phyloP scores from a whole-genome alignment of 2,888 invertebrate genomes.

The Drosophila bunnanda region DNA sequence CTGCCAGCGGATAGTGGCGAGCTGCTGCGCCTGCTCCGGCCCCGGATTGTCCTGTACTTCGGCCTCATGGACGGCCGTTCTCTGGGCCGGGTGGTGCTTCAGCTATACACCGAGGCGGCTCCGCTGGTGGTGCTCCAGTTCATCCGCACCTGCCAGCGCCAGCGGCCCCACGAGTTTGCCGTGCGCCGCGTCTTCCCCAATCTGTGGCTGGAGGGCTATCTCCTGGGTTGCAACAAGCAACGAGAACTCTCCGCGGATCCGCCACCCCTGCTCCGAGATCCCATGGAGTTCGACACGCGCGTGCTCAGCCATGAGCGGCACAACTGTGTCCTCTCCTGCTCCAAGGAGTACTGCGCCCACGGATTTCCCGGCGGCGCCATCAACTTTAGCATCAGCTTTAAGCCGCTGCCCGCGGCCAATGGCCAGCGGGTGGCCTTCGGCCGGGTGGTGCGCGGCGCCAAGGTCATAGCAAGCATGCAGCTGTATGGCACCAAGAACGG shows the following conservation, averaged over 20 bases:
- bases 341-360: constrained; percentile 38
- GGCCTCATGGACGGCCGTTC: constrained; percentile 60
- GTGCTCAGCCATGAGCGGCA: constrained; percentile 51
- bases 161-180: constrained; percentile 47
- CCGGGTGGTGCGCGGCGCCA: constrained; percentile 66
- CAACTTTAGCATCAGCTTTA: constrained; percentile 75
- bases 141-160: constrained; percentile 55
- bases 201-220: constrained; percentile 73
- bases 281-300: constrained; percentile 63
- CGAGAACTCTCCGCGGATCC: background rate
- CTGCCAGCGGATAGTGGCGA: constrained; percentile 29
- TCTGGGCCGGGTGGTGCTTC: constrained; percentile 64
- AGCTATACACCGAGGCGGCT: constrained; percentile 74
- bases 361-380: constrained; percentile 48
- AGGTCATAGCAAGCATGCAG: constrained; percentile 64
- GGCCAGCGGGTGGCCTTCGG: constrained; percentile 79
- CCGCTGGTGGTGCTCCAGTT: constrained; percentile 73
- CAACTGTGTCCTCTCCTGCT: constrained; percentile 56
- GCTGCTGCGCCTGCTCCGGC: constrained; percentile 56
- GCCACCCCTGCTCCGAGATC: background rate
- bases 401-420: constrained; percentile 68
- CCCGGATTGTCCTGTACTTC: constrained; percentile 69
- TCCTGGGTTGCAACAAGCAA: constrained; percentile 19
- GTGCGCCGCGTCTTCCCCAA: constrained; percentile 62
- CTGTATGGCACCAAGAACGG: constrained; percentile 76